A percentile compares a stretch with the other conserved stretches of the same genome.
phyloP scores from a whole-genome alignment of 2,113 vertebrate genomes.

The Chaetops frenatus region DNA sequence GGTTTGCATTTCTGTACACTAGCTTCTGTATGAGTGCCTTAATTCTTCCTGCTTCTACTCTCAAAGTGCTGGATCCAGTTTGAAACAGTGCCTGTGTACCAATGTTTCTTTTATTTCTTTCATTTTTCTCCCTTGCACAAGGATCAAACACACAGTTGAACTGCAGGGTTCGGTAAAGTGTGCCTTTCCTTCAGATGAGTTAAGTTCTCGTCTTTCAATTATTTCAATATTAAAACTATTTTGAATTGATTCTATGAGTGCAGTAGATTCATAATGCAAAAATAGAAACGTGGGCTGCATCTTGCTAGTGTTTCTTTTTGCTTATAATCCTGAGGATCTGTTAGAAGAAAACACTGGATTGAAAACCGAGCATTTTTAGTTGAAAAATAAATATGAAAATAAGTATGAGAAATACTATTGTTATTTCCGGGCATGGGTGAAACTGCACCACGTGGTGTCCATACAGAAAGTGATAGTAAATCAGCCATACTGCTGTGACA shows the following conservation, averaged over 20 bases:
- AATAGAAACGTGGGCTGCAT: not conserved
- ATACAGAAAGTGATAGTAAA: constrained; percentile 10
- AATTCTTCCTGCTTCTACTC: not conserved
- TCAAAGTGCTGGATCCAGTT: not conserved
- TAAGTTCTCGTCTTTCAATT: not conserved
- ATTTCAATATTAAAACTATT: not conserved
- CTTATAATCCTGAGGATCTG: not conserved
- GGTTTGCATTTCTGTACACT: not conserved
- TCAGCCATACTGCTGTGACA: not conserved
- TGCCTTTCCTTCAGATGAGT: not conserved
- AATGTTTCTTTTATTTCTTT: not conserved
- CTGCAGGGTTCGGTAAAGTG: not conserved
- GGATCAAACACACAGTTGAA: not conserved
- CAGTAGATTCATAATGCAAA: not conserved
- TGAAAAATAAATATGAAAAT: not conserved
- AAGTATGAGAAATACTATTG: not conserved
- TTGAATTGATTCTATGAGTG: not conserved
- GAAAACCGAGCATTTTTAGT: not conserved
- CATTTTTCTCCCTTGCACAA: not conserved
- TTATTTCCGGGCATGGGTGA: not conserved
- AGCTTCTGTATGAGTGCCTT: accelerated
- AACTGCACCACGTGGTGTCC: not conserved
- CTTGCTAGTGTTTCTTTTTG: not conserved
- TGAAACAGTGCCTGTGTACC: not conserved
- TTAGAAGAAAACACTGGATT: not conserved